Conservation (phyloP, 1,140 invertebrate genomes). For the Oreohelix idahoensis region DNA sequence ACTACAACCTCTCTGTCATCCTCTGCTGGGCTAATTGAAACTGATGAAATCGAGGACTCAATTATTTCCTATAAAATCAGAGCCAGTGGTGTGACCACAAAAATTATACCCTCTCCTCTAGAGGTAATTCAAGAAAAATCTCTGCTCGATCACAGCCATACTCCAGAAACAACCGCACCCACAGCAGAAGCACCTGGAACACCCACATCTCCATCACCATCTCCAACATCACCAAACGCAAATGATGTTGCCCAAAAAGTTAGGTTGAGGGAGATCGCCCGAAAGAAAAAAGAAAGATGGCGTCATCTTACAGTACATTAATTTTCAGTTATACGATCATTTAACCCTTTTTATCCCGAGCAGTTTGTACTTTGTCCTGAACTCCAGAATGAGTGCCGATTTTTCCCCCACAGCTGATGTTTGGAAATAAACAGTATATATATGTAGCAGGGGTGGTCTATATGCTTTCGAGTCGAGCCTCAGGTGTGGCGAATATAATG, state of each 20-base stretch:
- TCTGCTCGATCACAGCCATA: not conserved
- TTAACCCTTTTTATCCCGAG: too few relatives aligned
- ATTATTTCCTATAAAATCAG: not conserved
- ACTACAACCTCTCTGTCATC: not conserved
- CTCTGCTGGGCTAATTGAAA: not conserved
- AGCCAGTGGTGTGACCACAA: not conserved
- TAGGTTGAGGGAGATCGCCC: constrained; percentile 39
- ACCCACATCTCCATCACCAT: not conserved
- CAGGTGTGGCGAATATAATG: too few relatives aligned
- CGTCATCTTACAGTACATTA: constrained; percentile 39
- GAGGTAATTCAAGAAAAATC: not conserved
- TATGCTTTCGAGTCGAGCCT: too few relatives aligned
- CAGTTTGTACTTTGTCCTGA: too few relatives aligned
- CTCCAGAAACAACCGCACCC: not conserved
- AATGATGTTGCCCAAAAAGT: not conserved
- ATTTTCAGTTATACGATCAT: too few relatives aligned
- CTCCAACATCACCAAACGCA: not conserved
- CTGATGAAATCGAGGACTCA: not conserved
- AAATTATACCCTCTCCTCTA: not conserved
- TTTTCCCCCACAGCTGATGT: too few relatives aligned
- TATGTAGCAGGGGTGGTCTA: too few relatives aligned
- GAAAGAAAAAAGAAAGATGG: constrained; percentile 50
- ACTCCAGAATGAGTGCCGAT: too few relatives aligned
- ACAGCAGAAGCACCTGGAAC: not conserved
- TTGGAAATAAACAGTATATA: too few relatives aligned